Base-by-base conservation (phyloP, 2,113 vertebrate genomes). In the Pithys albifrons region DNA sequence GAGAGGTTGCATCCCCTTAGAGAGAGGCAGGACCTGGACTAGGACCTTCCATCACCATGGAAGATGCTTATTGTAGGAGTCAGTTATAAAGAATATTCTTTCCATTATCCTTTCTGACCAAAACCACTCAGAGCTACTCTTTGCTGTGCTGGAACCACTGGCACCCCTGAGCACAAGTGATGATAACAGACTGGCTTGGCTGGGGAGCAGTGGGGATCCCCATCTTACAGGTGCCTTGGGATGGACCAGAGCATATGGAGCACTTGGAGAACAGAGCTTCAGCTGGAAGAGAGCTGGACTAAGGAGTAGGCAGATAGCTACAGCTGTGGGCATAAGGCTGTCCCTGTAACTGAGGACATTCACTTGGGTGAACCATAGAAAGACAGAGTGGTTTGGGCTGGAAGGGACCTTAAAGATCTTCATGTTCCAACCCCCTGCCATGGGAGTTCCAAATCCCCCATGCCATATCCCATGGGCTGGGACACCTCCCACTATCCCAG, bases 131-230 rank as follows among this genome's bases (percentile, higher is more conserved):
- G 28, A 55, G 29, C 13, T 54, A 28, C 5, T 28, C 43, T 67
- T 71, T 55, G 13, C 9, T 71, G 6, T 37, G 27, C 41, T 87
- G 73, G 22, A 87, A 49, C 87, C 70, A 41, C 20, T 55, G 74
- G 12, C n/a, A 75, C 17, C 4, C 20, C 2, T 9, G 17, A 54
- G 57, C 65, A 77, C 46, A 16, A 80, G 10, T 0, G 1, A 43
- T 54, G n/a, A 28, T 91, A 13, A 10, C 31, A 75, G 74, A 31
- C 20, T 37, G 57, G 5, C 19, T 9, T 88, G 55, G 6, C 29
- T 0, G 1, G 51, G 25, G 5, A 20, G 6, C 46, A 51, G 13
- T 16, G 37, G 66, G 11, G 12, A 67, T 12, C 19, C 43, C 10
- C 25, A n/a, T 31, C 39, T 37, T 76, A 58, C 22, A 49, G 55